A percentile compares a stretch with the other conserved stretches of the same genome.
Conservation (phyloP, 2,888 invertebrate species). For the Cacoxenus indagator region DNA sequence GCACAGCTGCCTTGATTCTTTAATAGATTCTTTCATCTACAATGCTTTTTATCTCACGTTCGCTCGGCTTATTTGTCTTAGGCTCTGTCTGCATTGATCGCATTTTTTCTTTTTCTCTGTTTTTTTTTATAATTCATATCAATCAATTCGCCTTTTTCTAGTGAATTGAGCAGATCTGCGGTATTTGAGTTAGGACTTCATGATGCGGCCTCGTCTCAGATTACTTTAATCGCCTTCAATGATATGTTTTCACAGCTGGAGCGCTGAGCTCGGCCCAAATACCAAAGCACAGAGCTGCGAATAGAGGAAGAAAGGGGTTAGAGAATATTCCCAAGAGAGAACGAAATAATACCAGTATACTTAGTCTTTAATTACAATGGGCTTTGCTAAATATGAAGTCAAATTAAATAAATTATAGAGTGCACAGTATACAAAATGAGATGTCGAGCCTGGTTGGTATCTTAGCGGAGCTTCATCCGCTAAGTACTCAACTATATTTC, state of each 20-base stretch:
- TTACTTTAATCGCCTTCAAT: neutral
- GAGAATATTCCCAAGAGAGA: too few relatives aligned
- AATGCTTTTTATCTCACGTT: neutral
- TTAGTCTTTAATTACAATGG: too few relatives aligned
- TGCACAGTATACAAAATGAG: too few relatives aligned
- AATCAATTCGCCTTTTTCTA: neutral
- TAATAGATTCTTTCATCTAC: neutral
- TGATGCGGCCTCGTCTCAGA: neutral
- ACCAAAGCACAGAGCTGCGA: too few relatives aligned
- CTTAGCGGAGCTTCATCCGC: too few relatives aligned
- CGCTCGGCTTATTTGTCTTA: neutral
- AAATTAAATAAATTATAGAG: too few relatives aligned
- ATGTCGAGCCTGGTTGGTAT: too few relatives aligned
- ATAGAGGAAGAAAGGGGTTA: too few relatives aligned
- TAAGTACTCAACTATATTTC: too few relatives aligned
- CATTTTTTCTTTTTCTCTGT: neutral
- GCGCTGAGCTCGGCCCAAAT: too few relatives aligned
- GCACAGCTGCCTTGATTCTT: neutral
- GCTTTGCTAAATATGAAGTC: too few relatives aligned
- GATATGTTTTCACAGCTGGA: neutral
- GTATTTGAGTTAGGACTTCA: neutral
- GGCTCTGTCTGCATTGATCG: neutral
- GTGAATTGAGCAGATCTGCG: neutral
- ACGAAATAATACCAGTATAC: too few relatives aligned
- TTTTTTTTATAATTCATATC: neutral